These are phyloP conservation scores for Pediacus dermestoides DNA, from an alignment of 2,888 invertebrate genomes.

Conservation along the genomic window DNA sequence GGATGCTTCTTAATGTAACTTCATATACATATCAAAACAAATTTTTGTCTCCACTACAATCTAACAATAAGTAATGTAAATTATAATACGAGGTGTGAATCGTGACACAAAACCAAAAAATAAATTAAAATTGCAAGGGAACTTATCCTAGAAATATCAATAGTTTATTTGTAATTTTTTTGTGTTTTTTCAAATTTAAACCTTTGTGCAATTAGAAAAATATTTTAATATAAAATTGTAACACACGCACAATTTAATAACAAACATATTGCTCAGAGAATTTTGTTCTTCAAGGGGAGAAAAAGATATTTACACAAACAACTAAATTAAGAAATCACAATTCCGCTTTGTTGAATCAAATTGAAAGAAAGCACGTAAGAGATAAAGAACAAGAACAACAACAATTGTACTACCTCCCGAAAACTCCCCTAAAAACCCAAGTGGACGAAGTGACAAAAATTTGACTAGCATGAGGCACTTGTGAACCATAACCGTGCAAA, in stretches of 20 bases:
- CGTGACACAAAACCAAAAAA: background rate
- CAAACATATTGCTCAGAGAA: background rate
- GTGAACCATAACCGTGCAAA: conserved; percentile 23
- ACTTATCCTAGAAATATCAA: background rate
- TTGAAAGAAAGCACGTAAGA: conserved; percentile 14
- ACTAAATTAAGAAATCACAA: background rate
- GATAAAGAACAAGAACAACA: no score
- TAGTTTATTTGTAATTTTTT: background rate
- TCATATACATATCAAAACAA: conserved; percentile 5
- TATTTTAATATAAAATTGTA: background rate
- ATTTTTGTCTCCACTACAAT: conserved; percentile 10
- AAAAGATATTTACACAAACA: background rate
- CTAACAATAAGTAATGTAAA: conserved; percentile 11
- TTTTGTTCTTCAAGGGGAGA: background rate
- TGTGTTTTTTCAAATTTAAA: no score
- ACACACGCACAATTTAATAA: background rate
- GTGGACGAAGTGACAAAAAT: conserved; percentile 7
- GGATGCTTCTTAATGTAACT: conserved; percentile 14
- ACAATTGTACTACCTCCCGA: no score
- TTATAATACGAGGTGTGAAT: conserved; percentile 4
- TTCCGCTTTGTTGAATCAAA: background rate
- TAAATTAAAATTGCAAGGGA: background rate
- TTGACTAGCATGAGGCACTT: conserved; percentile 33
- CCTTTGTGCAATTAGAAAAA: conserved; percentile 1
- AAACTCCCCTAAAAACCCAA: no score